Evolutionary conservation across 2,888 invertebrate species (phyloP).

Genomic region (Aphidius colemani): DNA sequence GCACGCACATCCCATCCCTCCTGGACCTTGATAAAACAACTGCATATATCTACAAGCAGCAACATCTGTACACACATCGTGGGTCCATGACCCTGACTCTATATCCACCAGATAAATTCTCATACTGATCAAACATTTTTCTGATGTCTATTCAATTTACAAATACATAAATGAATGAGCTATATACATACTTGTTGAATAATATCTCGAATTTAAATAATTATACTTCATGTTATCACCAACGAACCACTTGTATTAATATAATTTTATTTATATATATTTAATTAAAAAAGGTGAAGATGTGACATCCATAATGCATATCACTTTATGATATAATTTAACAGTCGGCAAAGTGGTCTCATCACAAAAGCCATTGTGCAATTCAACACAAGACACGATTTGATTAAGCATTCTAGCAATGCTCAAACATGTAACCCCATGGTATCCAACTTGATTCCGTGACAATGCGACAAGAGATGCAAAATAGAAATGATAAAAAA

Average conservation of each 20-base stretch:
- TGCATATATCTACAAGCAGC: background rate
- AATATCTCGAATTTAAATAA: too few species aligned
- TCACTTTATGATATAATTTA: background rate
- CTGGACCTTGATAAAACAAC: background rate
- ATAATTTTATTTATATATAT: too few species aligned
- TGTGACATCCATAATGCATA: too few species aligned
- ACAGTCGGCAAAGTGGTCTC: constrained; percentile 30
- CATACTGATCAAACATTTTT: constrained; percentile 4
- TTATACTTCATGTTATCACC: too few species aligned
- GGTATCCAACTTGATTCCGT: constrained; percentile 24
- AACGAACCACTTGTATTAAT: too few species aligned
- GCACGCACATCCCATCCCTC: constrained; percentile 15
- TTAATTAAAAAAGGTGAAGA: too few species aligned
- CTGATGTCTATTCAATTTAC: too few species aligned
- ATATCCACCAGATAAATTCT: constrained; percentile 6
- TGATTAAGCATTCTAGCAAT: constrained; percentile 57
- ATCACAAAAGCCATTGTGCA: constrained; percentile 27
- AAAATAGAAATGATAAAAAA: constrained; percentile 10
- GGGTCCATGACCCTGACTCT: constrained; percentile 7
- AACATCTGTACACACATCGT: too few species aligned
- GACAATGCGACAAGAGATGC: constrained; percentile 15
- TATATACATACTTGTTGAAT: too few species aligned
- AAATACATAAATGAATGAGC: constrained; percentile 13
- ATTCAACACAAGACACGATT: constrained; percentile 54
- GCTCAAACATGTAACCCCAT: constrained; percentile 47